Evolutionary conservation across 2,888 invertebrate genomes (phyloP).

Genomic region (Lissonota sp.): DNA sequence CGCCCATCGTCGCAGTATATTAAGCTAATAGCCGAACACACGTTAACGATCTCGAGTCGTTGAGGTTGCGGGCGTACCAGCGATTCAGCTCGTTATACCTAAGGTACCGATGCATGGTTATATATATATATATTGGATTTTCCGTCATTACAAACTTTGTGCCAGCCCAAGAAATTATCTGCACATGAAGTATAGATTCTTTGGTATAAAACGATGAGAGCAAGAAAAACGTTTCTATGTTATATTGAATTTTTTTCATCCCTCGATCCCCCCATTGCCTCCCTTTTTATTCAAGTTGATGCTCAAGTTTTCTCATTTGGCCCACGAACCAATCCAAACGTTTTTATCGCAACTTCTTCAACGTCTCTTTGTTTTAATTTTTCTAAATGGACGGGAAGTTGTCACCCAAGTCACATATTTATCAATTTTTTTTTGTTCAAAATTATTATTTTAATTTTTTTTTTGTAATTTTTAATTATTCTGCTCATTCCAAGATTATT

Average conservation of each 20-base stretch:
- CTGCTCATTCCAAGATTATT: too few relatives aligned
- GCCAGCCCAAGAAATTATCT: constrained; percentile 63
- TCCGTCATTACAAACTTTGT: constrained; percentile 81
- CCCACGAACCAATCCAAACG: constrained; percentile 10
- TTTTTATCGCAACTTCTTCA: not conserved
- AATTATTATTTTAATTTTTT: too few relatives aligned
- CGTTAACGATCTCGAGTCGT: constrained; percentile 64
- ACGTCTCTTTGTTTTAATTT: constrained; percentile 14
- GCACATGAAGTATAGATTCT: constrained; percentile 50
- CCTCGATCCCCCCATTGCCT: not conserved
- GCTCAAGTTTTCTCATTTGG: constrained; percentile 35
- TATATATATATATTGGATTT: constrained; percentile 78
- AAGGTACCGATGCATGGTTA: constrained; percentile 37
- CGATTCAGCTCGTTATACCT: constrained; percentile 63
- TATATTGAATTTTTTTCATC: not conserved
- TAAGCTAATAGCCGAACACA: constrained; percentile 66
- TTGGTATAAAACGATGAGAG: too few relatives aligned
- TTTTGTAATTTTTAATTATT: too few relatives aligned
- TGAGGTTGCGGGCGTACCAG: constrained; percentile 18
- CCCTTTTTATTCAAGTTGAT: not conserved
- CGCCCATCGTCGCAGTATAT: constrained; percentile 59
- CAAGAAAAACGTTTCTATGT: too few relatives aligned
- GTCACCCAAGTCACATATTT: constrained; percentile 4
- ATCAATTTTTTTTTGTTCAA: too few relatives aligned
- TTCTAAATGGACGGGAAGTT: not conserved